Evolutionary conservation across 2,113 vertebrate species (phyloP).

Genomic region (Psettodes erumei): DNA sequence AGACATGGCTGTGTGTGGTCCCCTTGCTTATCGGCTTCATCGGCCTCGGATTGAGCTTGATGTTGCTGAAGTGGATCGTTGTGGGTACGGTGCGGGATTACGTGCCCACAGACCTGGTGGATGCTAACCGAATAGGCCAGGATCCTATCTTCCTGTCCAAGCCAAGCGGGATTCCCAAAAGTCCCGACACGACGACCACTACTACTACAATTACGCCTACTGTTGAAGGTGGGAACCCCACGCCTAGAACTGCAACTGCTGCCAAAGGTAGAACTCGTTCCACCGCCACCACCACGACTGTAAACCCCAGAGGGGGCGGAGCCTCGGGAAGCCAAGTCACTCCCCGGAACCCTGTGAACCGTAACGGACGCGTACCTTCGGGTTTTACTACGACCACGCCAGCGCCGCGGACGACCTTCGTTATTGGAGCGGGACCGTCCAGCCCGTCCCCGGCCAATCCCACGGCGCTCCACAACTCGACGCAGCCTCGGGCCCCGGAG

Average conservation of each 20-base stretch:
- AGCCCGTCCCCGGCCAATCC: constrained; percentile 79
- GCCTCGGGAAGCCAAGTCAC: constrained; percentile 82
- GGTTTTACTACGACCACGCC: constrained; percentile 70
- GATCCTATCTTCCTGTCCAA: constrained; percentile 95
- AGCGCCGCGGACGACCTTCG: constrained; percentile 53
- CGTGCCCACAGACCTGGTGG: constrained; percentile 92
- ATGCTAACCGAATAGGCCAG: constrained; percentile 93
- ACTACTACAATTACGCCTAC: constrained; percentile 71
- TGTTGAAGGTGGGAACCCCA: constrained; percentile 52
- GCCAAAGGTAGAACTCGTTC: constrained; percentile 74
- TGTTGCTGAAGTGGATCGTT: constrained; percentile 96
- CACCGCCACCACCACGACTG: constrained; percentile 77
- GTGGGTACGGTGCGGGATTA: constrained; percentile 94
- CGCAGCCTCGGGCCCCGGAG: constrained; percentile 79
- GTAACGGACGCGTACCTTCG: constrained; percentile 64
- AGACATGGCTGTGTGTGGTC: constrained; percentile 93
- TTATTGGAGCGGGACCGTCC: constrained; percentile 63
- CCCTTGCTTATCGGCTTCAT: constrained; percentile 93
- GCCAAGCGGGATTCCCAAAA: constrained; percentile 90
- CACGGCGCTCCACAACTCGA: constrained; percentile 81
- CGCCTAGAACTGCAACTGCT: constrained; percentile 64
- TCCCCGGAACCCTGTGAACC: constrained; percentile 71
- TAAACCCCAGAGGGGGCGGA: constrained; percentile 66
- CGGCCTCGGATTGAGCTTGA: constrained; percentile 92
- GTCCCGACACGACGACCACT: constrained; percentile 79